phyloP scores from a whole-genome alignment of 2,888 invertebrate genomes.

The Galerucella calmariensis region DNA sequence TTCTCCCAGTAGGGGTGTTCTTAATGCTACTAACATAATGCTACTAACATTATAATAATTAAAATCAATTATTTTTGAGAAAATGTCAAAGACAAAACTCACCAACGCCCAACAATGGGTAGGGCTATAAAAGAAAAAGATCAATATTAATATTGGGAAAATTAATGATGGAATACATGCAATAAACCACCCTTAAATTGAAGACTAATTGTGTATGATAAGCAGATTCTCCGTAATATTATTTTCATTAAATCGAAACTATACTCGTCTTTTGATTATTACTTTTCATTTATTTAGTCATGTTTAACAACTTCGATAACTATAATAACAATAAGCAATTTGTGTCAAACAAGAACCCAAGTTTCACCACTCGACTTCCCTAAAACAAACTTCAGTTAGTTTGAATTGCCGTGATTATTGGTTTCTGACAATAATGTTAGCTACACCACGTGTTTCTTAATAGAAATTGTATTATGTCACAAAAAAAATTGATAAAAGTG shows the following conservation, averaged over 20 bases:
- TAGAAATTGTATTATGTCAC: background rate
- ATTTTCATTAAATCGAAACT: background rate
- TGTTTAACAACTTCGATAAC: conserved; percentile 28
- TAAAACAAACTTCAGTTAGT: conserved; percentile 36
- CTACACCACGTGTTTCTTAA: conserved; percentile 25
- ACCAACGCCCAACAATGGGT: background rate
- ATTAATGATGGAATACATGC: too few relatives aligned
- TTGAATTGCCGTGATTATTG: conserved; percentile 38
- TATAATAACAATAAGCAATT: conserved; percentile 33
- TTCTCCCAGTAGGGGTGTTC: background rate
- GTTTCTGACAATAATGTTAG: conserved; percentile 32
- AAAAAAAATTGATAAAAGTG: background rate
- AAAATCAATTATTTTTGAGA: background rate
- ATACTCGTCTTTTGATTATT: background rate
- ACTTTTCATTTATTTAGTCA: conserved; percentile 16
- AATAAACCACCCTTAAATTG: too few relatives aligned
- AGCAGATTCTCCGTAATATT: too few relatives aligned
- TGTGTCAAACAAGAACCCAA: conserved; percentile 34
- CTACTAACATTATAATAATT: too few relatives aligned
- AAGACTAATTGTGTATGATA: too few relatives aligned
- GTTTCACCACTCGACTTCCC: conserved; percentile 27
- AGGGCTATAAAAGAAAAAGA: background rate
- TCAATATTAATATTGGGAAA: background rate
- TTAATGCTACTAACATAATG: background rate
- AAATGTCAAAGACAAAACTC: conserved; percentile 5